Percentiles rank a stretch among this genome's conserved stretches.
Conservation (phyloP, 2,888 invertebrate species). For the Neocrepidodera transversa region DNA sequence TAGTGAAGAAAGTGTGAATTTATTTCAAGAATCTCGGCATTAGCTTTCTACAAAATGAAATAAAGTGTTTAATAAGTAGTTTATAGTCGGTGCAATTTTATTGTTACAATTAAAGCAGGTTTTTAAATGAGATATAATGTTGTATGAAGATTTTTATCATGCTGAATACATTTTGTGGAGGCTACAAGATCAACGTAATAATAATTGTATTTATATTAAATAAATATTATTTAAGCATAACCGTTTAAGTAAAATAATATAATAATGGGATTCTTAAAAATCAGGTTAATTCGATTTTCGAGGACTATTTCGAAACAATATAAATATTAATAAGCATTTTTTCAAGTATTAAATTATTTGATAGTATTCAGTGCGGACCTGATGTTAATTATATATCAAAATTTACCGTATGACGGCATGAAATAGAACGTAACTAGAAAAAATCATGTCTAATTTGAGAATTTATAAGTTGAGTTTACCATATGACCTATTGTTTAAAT, state of each 20-base stretch:
- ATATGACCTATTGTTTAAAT: constrained; percentile 13
- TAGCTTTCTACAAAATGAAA: constrained; percentile 16
- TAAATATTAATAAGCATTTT: constrained; percentile 8
- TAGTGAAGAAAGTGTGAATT: constrained; percentile 24
- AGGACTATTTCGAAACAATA: not conserved
- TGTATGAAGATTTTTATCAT: too few species aligned
- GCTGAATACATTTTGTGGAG: too few species aligned
- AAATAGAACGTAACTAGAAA: constrained; percentile 15
- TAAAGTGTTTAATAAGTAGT: constrained; percentile 10
- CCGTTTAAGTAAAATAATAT: too few species aligned
- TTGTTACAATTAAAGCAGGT: not conserved
- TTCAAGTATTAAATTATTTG: not conserved
- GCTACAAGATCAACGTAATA: too few species aligned
- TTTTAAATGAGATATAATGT: too few species aligned
- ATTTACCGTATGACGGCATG: constrained; percentile 5
- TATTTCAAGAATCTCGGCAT: not conserved
- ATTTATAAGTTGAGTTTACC: not conserved
- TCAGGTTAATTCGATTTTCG: constrained; percentile 2
- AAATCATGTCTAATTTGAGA: constrained; percentile 15
- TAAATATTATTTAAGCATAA: too few species aligned
- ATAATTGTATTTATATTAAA: too few species aligned
- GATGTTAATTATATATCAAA: constrained; percentile 5
- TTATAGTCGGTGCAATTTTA: not conserved
- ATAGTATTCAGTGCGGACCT: constrained; percentile 1
- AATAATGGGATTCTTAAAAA: not conserved